These are phyloP conservation scores for Pteropus alecto DNA, from an alignment of 2,113 vertebrate species.

Conservation along the genomic window DNA sequence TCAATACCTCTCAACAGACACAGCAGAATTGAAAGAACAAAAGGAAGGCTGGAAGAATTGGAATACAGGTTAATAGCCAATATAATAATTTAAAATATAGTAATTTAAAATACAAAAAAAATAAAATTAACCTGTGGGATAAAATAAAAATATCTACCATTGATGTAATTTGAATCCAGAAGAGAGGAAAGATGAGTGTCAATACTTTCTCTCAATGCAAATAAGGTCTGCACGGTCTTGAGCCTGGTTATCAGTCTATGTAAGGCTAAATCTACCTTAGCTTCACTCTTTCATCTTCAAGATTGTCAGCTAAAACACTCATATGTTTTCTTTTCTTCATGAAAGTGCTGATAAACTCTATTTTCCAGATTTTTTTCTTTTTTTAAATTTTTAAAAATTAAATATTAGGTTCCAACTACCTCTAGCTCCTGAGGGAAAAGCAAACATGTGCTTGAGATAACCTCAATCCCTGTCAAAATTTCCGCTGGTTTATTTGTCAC, in stretches of 20 bases:
- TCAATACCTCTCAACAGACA: neutral
- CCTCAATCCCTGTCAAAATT: neutral
- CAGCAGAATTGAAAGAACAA: neutral
- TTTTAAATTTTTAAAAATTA: neutral
- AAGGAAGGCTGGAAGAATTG: too few relatives aligned
- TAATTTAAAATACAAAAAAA: neutral
- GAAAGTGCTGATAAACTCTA: too few relatives aligned
- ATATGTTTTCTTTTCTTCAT: neutral
- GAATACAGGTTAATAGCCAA: neutral
- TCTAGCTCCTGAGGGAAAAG: neutral
- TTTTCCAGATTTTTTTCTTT: neutral
- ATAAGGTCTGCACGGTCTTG: neutral
- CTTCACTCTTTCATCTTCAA: neutral
- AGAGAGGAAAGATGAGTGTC: neutral
- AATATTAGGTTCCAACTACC: neutral
- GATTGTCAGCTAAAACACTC: neutral
- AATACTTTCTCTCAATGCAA: neutral
- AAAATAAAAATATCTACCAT: neutral
- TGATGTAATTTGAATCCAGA: neutral
- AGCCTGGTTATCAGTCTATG: neutral
- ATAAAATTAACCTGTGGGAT: neutral
- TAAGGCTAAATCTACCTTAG: fast-evolving
- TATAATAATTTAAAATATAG: neutral
- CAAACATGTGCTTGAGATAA: neutral
- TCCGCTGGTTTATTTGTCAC: neutral